These are phyloP conservation scores for Lepisosteus oculatus DNA, from an alignment of 2,113 vertebrate genomes.

Conservation along the genomic window DNA sequence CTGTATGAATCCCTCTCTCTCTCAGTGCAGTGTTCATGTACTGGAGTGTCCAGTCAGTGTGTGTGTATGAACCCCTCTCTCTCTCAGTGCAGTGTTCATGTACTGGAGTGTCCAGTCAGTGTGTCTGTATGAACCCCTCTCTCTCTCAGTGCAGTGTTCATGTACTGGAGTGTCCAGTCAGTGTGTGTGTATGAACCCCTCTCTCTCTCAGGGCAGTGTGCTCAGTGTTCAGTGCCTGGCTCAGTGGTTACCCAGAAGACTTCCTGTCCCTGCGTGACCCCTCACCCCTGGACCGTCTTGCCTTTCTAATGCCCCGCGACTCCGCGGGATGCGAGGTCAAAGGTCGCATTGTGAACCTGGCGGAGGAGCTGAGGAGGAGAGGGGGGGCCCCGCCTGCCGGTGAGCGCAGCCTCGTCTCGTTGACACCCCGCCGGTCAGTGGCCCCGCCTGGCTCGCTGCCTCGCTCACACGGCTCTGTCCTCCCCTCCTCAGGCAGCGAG, in stretches of 20 bases:
- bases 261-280: conserved; percentile 68
- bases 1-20: no score
- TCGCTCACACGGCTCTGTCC: neutral
- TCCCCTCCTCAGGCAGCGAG: conserved; percentile 38
- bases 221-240: conserved; percentile 75
- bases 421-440: neutral
- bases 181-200: neutral
- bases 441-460: neutral
- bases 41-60: no score
- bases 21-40: no score
- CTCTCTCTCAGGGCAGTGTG: conserved; percentile 59
- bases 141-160: no score
- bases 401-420: conserved; percentile 21
- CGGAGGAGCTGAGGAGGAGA: conserved; percentile 65
- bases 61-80: no score
- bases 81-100: no score
- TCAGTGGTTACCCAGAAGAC: conserved; percentile 79
- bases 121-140: no score
- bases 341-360: conserved; percentile 49
- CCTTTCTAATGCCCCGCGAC: conserved; percentile 57
- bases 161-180: neutral
- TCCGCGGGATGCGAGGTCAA: conserved; percentile 57
- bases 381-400: conserved; percentile 48
- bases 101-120: no score
- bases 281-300: conserved; percentile 65